Percentiles rank a stretch among this genome's conserved stretches.
Evolutionary conservation across 2,113 vertebrate species (phyloP).

Genomic region (Plectropomus leopardus): DNA sequence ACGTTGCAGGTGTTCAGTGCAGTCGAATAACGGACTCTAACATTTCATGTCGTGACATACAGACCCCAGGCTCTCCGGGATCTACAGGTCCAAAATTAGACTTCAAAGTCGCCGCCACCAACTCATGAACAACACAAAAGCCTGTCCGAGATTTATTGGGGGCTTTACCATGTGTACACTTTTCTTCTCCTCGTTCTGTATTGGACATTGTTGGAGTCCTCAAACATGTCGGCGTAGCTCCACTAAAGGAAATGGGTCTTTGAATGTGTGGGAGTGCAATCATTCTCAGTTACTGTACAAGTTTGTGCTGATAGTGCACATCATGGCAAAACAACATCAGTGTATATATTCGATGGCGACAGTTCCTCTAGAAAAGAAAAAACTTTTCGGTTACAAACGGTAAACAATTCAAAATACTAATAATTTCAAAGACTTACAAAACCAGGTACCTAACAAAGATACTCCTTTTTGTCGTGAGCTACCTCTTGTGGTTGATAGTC

Average conservation of each 20-base stretch:
- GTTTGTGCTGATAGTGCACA: conserved; percentile 73
- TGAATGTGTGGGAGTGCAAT: conserved; percentile 62
- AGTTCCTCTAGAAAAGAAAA: conserved; percentile 50
- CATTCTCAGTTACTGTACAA: conserved; percentile 70
- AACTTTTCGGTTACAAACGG: conserved; percentile 40
- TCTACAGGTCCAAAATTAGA: conserved; percentile 40
- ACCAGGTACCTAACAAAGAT: conserved; percentile 80
- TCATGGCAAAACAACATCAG: conserved; percentile 46
- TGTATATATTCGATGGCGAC: conserved; percentile 38
- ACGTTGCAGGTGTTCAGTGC: conserved; percentile 51
- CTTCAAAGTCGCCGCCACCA: conserved; percentile 14
- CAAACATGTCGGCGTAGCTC: conserved; percentile 34
- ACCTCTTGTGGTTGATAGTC: conserved; percentile 62
- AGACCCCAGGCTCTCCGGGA: neutral
- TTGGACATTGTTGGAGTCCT: conserved; percentile 36
- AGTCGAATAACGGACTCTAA: conserved; percentile 34
- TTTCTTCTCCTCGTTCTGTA: conserved; percentile 16
- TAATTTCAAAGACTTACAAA: conserved; percentile 70
- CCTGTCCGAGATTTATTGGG: conserved; percentile 12
- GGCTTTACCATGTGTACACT: conserved; percentile 19
- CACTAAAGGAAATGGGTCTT: conserved; percentile 40
- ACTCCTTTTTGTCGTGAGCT: conserved; percentile 67
- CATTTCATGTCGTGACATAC: conserved; percentile 17
- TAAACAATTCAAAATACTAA: conserved; percentile 70
- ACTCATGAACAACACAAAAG: conserved; percentile 18